A percentile compares a stretch with the other conserved stretches of the same genome.
phyloP scores from a whole-genome alignment of 2,797 vertebrate species.

The Zenarchopterus dispar region DNA sequence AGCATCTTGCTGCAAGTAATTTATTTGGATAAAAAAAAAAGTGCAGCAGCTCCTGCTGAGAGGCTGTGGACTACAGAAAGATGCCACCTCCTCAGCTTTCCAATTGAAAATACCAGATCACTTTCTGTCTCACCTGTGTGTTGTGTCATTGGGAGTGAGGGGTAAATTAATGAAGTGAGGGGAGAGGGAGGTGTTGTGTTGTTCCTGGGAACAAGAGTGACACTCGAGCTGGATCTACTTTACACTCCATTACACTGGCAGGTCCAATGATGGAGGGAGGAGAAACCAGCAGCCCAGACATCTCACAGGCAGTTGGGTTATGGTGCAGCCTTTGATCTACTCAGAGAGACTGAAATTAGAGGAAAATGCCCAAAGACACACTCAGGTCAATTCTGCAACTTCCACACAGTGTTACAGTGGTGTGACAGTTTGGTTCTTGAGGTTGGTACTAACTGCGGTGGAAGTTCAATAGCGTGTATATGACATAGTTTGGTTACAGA shows the following conservation, averaged over 20 bases:
- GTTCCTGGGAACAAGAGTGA: conserved; percentile 43
- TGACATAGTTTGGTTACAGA: too few species aligned
- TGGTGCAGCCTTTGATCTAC: conserved; percentile 50
- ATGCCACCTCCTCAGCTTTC: conserved; percentile 21
- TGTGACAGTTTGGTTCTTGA: not conserved
- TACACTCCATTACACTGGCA: conserved; percentile 68
- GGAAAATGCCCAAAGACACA: not conserved
- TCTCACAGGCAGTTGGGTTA: conserved; percentile 46
- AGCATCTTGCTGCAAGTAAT: too few species aligned
- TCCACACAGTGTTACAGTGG: conserved; percentile 3
- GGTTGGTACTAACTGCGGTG: too few species aligned
- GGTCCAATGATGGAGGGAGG: conserved; percentile 46
- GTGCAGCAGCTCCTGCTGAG: conserved; percentile 10
- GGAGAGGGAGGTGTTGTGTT: conserved; percentile 26
- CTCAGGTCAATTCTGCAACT: conserved; percentile 1
- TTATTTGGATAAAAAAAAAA: not conserved
- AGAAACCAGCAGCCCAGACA: conserved; percentile 41
- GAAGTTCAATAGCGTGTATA: too few species aligned
- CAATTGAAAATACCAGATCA: conserved; percentile 18
- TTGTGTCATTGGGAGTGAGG: conserved; percentile 28
- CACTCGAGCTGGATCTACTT: conserved; percentile 64
- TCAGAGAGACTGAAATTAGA: conserved; percentile 32
- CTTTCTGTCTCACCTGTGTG: conserved; percentile 38
- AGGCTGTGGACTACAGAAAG: conserved; percentile 10
- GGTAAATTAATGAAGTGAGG: conserved; percentile 60